A percentile compares a stretch with the other conserved stretches of the same genome.
phyloP scores from a whole-genome alignment of 2,113 vertebrate genomes.

The Hirundichthys speculiger region DNA sequence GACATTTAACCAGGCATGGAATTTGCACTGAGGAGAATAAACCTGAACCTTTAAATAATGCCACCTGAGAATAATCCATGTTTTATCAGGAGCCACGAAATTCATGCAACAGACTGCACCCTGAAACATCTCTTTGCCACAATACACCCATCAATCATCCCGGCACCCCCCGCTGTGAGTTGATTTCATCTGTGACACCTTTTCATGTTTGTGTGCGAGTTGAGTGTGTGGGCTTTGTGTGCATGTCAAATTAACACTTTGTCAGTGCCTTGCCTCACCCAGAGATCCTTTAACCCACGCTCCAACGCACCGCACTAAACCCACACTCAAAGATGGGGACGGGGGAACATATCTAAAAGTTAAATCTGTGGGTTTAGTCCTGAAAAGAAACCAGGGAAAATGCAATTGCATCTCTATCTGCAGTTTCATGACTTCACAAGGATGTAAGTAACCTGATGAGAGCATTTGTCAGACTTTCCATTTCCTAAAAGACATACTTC shows the following conservation, averaged over 20 bases:
- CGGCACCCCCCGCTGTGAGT: constrained; percentile 34
- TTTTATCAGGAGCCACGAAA: constrained; percentile 11
- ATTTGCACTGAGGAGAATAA: constrained; percentile 13
- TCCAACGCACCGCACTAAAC: constrained; percentile 1
- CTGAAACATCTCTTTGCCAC: constrained; percentile 18
- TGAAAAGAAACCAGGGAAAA: constrained; percentile 45
- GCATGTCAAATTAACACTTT: constrained; percentile 57
- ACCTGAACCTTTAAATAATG: constrained; percentile 5
- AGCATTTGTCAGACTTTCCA: constrained; percentile 59
- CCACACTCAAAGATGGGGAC: too few relatives aligned
- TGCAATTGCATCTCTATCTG: constrained; percentile 33
- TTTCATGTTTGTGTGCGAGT: constrained; percentile 39
- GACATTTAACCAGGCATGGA: neutral
- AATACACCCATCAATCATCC: constrained; percentile 58
- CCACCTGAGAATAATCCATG: constrained; percentile 22
- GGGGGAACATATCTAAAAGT: too few relatives aligned
- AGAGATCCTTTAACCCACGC: neutral
- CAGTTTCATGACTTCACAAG: constrained; percentile 44
- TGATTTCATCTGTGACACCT: constrained; percentile 64
- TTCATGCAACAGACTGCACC: constrained; percentile 26
- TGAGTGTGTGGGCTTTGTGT: constrained; percentile 40
- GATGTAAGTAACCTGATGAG: constrained; percentile 41
- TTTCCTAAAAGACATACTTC: constrained; percentile 29
- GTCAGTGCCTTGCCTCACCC: constrained; percentile 35
- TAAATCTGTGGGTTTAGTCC: constrained; percentile 15